phyloP scores from a whole-genome alignment of 2,888 invertebrate genomes.

The Orthosia incerta region DNA sequence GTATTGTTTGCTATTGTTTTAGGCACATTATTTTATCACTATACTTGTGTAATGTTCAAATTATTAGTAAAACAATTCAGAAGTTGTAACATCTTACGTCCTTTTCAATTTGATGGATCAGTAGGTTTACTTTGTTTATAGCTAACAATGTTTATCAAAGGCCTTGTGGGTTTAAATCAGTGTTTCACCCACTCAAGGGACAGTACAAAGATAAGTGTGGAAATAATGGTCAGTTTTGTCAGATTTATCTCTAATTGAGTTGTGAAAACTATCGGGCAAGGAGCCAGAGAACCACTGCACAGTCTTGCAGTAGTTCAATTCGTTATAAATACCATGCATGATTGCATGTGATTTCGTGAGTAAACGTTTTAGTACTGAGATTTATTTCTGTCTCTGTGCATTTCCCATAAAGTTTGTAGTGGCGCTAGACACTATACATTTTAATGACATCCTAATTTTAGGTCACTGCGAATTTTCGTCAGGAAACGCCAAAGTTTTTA shows the following conservation, averaged over 20 bases:
- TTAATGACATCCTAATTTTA: background rate
- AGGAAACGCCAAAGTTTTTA: background rate
- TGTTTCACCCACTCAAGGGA: background rate
- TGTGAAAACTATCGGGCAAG: slow-evolving; percentile 71
- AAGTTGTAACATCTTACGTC: background rate
- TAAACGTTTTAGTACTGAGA: slow-evolving; percentile 45
- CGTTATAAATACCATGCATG: slow-evolving; percentile 63
- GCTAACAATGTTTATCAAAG: background rate
- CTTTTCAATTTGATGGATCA: background rate
- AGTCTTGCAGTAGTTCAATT: slow-evolving; percentile 67
- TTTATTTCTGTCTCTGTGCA: slow-evolving; percentile 51
- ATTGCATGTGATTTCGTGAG: slow-evolving; percentile 53
- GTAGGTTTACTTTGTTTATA: slow-evolving; percentile 2
- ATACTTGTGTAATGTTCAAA: slow-evolving; percentile 7
- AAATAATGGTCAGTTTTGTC: slow-evolving; percentile 39
- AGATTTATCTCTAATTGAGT: slow-evolving; percentile 55
- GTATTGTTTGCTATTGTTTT: slow-evolving; percentile 36
- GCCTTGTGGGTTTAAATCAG: background rate
- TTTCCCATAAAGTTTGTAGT: slow-evolving; percentile 27
- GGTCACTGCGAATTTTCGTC: background rate
- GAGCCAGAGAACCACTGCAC: slow-evolving; percentile 68
- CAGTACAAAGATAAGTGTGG: slow-evolving; percentile 20
- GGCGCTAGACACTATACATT: slow-evolving; percentile 14
- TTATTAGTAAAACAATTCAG: slow-evolving; percentile 1
- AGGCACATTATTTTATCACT: slow-evolving; percentile 27